These are phyloP conservation scores for Notechis scutatus DNA, from an alignment of 2,113 vertebrate genomes.

Conservation along the genomic window DNA sequence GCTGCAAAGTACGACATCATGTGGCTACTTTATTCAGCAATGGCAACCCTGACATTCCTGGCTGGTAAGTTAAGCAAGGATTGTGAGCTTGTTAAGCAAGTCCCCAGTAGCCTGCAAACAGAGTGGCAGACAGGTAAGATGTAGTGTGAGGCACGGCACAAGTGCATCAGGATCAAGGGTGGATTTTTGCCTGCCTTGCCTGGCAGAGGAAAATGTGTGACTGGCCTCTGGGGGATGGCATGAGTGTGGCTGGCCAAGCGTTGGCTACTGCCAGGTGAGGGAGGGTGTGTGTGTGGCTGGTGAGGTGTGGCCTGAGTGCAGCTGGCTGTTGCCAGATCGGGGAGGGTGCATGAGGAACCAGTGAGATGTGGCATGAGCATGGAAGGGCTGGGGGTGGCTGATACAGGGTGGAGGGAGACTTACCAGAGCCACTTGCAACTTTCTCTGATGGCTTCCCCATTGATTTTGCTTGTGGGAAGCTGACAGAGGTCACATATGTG, in stretches of 20 bases:
- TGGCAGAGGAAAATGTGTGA: not conserved
- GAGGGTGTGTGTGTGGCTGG: not conserved
- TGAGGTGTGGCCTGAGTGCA: not conserved
- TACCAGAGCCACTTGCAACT: not conserved
- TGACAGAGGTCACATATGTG: not conserved
- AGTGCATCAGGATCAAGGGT: not conserved
- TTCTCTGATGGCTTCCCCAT: not conserved
- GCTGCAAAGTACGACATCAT: not conserved
- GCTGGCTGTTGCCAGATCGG: not conserved
- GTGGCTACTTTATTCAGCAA: not conserved
- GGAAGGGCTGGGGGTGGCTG: not conserved
- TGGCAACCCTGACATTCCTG: not conserved
- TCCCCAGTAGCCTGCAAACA: not conserved
- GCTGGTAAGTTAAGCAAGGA: not conserved
- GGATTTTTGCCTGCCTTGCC: not conserved
- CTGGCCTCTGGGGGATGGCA: not conserved
- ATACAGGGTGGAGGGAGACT: not conserved
- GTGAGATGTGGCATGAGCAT: not conserved
- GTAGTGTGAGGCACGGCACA: not conserved
- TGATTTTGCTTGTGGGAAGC: not conserved
- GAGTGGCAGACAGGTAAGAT: not conserved
- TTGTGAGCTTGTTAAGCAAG: not conserved
- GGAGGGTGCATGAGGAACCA: not conserved
- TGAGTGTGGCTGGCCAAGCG: not conserved
- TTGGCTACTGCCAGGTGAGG: not conserved